A percentile compares a stretch with the other conserved stretches of the same genome.
These are phyloP conservation scores for Aphelenchoides bicaudatus DNA, from an alignment of 2,888 invertebrate species.

Conservation along the genomic window DNA sequence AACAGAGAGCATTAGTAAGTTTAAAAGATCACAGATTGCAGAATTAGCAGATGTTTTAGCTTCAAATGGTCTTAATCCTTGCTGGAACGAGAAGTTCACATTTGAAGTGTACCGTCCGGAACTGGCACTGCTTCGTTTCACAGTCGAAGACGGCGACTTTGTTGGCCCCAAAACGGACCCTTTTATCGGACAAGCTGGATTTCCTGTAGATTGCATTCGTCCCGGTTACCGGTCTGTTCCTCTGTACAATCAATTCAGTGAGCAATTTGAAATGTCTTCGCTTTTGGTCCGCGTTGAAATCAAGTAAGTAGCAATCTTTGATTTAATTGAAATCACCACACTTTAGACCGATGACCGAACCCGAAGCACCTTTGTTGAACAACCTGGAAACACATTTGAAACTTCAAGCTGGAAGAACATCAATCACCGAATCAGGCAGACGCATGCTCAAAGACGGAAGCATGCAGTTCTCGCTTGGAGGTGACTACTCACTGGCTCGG, in stretches of 20 bases:
- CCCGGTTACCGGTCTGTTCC: conserved; percentile 80
- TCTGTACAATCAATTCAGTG: conserved; percentile 82
- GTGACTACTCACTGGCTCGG: neutral
- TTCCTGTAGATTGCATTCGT: conserved; percentile 69
- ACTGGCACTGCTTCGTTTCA: conserved; percentile 76
- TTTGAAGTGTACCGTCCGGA: conserved; percentile 78
- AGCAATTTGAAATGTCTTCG: conserved; percentile 85
- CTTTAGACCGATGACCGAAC: conserved; percentile 2
- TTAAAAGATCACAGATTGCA: neutral
- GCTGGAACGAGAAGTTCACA: conserved; percentile 83
- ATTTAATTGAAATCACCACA: neutral
- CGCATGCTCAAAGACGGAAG: conserved; percentile 1
- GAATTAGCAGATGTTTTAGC: conserved; percentile 65
- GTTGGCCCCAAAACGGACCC: conserved; percentile 73
- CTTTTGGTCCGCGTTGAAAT: conserved; percentile 78
- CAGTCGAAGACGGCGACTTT: conserved; percentile 85
- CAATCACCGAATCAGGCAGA: neutral
- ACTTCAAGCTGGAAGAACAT: conserved; percentile 8
- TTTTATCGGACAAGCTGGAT: conserved; percentile 92
- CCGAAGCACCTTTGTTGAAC: neutral
- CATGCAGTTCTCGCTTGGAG: neutral
- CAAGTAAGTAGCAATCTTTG: conserved; percentile 47
- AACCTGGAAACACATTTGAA: neutral
- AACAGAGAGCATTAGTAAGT: conserved; percentile 79
- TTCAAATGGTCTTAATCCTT: conserved; percentile 88